These are phyloP conservation scores for Lycaon pictus DNA, from an alignment of 2,113 vertebrate species.

Conservation along the genomic window DNA sequence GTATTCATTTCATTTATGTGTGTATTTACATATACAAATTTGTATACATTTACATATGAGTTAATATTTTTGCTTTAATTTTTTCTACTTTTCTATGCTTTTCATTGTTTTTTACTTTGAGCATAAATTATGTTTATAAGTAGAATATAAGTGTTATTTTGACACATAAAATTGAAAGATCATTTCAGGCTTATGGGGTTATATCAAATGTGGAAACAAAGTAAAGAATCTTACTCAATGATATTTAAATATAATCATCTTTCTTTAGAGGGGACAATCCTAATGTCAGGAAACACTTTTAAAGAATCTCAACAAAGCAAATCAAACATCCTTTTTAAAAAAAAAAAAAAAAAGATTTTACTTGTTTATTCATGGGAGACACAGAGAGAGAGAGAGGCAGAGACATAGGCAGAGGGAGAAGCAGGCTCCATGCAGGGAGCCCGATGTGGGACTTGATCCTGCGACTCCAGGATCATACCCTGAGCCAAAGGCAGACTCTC, in stretches of 20 bases:
- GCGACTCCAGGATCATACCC: too few species aligned
- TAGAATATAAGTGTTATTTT: neutral
- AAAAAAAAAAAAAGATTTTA: too few species aligned
- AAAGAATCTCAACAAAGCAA: neutral
- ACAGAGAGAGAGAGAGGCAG: too few species aligned
- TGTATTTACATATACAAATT: neutral
- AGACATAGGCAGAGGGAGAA: too few species aligned
- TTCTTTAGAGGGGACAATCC: neutral
- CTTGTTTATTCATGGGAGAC: too few species aligned
- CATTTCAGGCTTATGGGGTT: neutral
- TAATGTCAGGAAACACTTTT: neutral
- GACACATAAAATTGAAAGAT: neutral
- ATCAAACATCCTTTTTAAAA: neutral
- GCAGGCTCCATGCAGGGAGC: too few species aligned
- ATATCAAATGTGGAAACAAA: neutral
- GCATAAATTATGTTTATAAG: neutral
- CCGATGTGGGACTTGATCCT: too few species aligned
- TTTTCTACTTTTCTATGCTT: neutral
- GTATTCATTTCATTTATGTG: neutral
- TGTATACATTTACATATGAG: neutral
- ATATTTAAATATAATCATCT: neutral
- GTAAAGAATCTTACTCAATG: neutral
- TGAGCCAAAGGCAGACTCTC: too few species aligned
- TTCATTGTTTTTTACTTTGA: neutral
- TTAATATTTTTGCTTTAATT: neutral